Evolutionary conservation across 2,888 invertebrate genomes (phyloP).

Genomic region (Xiphydria camelus): DNA sequence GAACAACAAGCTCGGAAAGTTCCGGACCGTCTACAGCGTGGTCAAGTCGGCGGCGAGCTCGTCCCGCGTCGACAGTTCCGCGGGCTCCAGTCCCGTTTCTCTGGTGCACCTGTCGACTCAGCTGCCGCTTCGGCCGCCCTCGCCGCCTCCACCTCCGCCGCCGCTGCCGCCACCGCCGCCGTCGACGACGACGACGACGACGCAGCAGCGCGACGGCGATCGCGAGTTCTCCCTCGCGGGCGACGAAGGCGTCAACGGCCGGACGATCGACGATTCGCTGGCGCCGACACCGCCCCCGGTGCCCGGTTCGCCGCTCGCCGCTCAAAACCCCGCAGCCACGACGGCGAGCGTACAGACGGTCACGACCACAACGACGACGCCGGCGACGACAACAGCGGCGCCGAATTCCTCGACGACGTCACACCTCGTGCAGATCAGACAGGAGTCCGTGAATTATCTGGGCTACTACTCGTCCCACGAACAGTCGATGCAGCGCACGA

Average conservation of each 20-base stretch:
- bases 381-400: constrained; percentile 14
- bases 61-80: constrained; percentile 39
- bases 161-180: not conserved
- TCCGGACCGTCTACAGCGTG: constrained; percentile 63
- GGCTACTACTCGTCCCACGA: constrained; percentile 73
- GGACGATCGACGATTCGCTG: constrained; percentile 23
- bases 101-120: no score
- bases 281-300: constrained; percentile 55
- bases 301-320: constrained; percentile 48
- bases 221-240: no score
- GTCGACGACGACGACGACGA: not conserved
- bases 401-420: constrained; percentile 32
- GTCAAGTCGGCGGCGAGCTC: constrained; percentile 38
- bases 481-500: constrained; percentile 67
- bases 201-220: not conserved
- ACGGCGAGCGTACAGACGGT: constrained; percentile 29
- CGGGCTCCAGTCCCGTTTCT: constrained; percentile 38
- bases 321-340: no score
- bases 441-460: constrained; percentile 70
- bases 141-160: constrained; percentile 16
- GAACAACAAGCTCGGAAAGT: constrained; percentile 63
- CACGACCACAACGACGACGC: constrained; percentile 15
- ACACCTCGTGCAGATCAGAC: constrained; percentile 56
- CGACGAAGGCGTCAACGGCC: no score
- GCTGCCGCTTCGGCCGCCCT: constrained; percentile 14